These are phyloP conservation scores for Himalopsyche tibetana DNA, from an alignment of 2,888 invertebrate genomes.

Conservation along the genomic window DNA sequence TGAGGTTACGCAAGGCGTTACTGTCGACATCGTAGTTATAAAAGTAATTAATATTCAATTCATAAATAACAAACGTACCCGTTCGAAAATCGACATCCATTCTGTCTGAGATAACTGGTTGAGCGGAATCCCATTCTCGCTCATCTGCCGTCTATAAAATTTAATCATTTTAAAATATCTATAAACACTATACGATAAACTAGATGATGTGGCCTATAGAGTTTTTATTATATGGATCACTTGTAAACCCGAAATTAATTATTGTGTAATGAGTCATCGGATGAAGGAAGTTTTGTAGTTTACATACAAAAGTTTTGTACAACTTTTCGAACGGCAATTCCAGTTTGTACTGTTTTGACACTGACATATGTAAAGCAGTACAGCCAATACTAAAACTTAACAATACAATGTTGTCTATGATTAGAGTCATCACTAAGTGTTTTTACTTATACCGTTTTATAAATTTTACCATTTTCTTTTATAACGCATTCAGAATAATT, in stretches of 20 bases:
- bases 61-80: not conserved
- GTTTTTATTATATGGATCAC: not conserved
- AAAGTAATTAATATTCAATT: not conserved
- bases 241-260: not conserved
- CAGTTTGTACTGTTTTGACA: conserved; percentile 21
- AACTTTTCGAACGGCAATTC: conserved; percentile 3
- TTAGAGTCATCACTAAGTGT: too few relatives aligned
- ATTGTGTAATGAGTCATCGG: not conserved
- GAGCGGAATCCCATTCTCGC: conserved; percentile 16
- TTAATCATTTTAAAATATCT: not conserved
- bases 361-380: not conserved
- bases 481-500: too few relatives aligned
- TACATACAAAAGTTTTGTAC: not conserved
- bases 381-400: too few relatives aligned
- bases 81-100: conserved; percentile 16
- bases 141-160: conserved; percentile 2
- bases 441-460: too few relatives aligned
- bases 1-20: not conserved
- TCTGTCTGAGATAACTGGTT: conserved; percentile 7
- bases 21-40: not conserved
- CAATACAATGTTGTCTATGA: too few relatives aligned
- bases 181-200: too few relatives aligned
- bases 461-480: too few relatives aligned
- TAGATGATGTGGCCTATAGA: too few relatives aligned
- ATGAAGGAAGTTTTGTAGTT: not conserved